These are phyloP conservation scores for Phrynocephalus forsythii DNA, from an alignment of 2,797 vertebrate genomes.

Conservation along the genomic window DNA sequence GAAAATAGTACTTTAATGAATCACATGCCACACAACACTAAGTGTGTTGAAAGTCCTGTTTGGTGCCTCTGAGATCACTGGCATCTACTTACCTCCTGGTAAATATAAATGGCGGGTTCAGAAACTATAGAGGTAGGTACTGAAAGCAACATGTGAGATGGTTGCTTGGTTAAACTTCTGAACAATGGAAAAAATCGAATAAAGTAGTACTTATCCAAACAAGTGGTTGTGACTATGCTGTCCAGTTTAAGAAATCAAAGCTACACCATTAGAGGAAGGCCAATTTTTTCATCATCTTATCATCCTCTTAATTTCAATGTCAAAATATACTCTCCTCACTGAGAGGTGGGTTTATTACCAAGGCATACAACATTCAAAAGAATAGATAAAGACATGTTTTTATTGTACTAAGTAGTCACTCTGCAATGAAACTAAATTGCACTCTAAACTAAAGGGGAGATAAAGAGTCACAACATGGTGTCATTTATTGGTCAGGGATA, in stretches of 20 bases:
- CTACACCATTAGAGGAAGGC: neutral
- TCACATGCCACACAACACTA: neutral
- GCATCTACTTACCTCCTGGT: neutral
- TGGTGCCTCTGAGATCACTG: neutral
- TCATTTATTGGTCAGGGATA: neutral
- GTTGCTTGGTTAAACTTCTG: neutral
- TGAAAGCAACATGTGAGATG: neutral
- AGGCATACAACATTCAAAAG: neutral
- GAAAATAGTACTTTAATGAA: neutral
- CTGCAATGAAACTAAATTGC: neutral
- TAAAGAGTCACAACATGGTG: neutral
- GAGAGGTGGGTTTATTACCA: neutral
- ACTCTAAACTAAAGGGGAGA: neutral
- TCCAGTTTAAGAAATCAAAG: neutral
- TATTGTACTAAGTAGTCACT: neutral
- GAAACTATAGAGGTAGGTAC: neutral
- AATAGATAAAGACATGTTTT: neutral
- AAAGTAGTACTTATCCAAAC: neutral
- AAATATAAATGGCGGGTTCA: neutral
- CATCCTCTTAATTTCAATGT: neutral
- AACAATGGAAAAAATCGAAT: neutral
- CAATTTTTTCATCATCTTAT: neutral
- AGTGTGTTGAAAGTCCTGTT: too few species aligned
- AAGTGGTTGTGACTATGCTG: neutral
- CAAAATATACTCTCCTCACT: neutral